Evolutionary conservation across 2,113 vertebrate genomes (phyloP), one percentile per base, ranked within the genome.

Genomic region (Psilopsiagon aymara): DNA sequence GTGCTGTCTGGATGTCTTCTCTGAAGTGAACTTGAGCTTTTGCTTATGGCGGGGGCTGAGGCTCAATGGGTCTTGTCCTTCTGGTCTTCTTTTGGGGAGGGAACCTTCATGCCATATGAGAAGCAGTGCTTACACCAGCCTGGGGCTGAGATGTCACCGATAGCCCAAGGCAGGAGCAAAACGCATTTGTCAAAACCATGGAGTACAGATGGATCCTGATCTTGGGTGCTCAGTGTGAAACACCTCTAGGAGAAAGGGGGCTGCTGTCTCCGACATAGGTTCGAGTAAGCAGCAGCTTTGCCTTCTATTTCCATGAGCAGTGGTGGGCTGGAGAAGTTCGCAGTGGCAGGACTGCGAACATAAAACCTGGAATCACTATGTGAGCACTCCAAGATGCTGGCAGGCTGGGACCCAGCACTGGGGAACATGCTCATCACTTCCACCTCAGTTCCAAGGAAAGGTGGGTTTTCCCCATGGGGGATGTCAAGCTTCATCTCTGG

Each of bases 1-100:
- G 18, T 97, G 84, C 29, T 96, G 81, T 95, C 44, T 86, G 83
- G 5, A 29, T 78, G 57, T 19, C 25, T 62, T 64, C 28, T 68
- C 21, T 39, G 37, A 77, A 47, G 19, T 9, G 23, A 33, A 43
- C 13, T 5, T 52, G 43, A 71, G n/a, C 6, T 62, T 83, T 86
- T 31, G 9, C 18, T 75, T 3, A 2, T 47, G 18, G 17, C 44
- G 47, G 52, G 31, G 20, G 33, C 57, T 7, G 35, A 68, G 46
- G 49, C 10, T 88, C 28, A 44, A 10, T 46, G 35, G 43, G 27
- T 81, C 12, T 43, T 57, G 24, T 89, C 71, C 41, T 68, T 52
- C 39, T 60, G 2, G 8, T 62, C 37, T 24, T 53, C 15, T 35
- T 57, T 13, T 53, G 0, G 0, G 39, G 64, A 47, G 29, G 31